Evolutionary conservation across 2,113 vertebrate genomes (phyloP), one percentile per base, ranked within the genome.

Genomic region (Oostethus manadensis): DNA sequence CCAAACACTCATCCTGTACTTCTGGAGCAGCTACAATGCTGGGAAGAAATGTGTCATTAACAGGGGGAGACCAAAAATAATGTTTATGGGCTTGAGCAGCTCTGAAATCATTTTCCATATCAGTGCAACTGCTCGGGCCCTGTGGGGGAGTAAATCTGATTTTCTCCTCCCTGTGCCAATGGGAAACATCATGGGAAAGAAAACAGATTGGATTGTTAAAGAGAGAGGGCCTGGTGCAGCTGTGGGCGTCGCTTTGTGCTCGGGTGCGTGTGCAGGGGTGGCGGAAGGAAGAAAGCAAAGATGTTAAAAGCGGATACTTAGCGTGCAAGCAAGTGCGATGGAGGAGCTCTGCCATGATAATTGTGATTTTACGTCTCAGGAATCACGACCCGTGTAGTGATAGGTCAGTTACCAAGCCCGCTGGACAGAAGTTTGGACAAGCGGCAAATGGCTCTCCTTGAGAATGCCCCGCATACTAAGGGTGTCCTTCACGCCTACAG

Each of bases 61-160:
- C 81, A 83, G 35, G 72, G 79, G 79, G 82, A 85, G 82, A 87
- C 83, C 81, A 79, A 88, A 88, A 88, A 87, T 87, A 87, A 84
- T 79, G 84, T 89, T 89, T 88, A 83, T 84, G 79, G 82, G 81
- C 85, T 88, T 75, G 79, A 82, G 79, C 80, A 78, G 79, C 72
- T 83, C 82, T 86, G 82, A 84, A 88, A 88, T 87, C 71, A 86
- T 88, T 90, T 88, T 88, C 86, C 88, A 84, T 89, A 89, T 89
- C 89, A 88, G 79, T 85, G 73, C 76, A 81, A 84, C 80, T 84
- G 74, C 84, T 84, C 77, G 82, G 80, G 83, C 83, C 86, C 88
- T 82, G 83, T 85, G 88, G 87, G 85, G 81, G 82, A 85, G 76
- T 85, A 88, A 86, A 87, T 89, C 80, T 60, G 83, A 85, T 89